Base-by-base conservation (phyloP, 2,113 vertebrate genomes). In the Oncorhynchus mykiss region DNA sequence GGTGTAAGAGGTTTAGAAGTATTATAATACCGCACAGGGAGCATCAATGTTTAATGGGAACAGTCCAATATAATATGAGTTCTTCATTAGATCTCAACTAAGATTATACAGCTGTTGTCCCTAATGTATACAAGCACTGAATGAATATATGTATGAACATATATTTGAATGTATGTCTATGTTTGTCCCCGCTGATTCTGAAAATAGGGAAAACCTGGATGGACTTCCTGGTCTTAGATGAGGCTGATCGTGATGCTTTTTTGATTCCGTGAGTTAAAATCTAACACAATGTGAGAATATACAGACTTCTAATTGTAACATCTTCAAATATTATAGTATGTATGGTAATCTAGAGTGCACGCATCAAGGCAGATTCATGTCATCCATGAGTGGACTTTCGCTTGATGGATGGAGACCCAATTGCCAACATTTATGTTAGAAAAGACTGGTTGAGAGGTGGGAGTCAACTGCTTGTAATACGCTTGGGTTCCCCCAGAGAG, bases 371-470 rank as follows among this genome's bases (percentile, higher is more conserved):
- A 64, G 57, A 80, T 75, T 25, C 54, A 66, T 71, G 48, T 67
- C 7, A 2, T 72, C 34, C 59, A 70, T 78, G 22, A 66, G 51
- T 54, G 51, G 51, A 54, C 16, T 4, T 54, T 54, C 0, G 51
- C 16, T n/a, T n/a, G 6, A 62, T 22, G 67, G 39, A 60, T 72
- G 27, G 39, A 80, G 68, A 25, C 49, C 29, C 57, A 49, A 49
- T 70, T 65, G 77, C 71, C 45, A 78, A 65, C 34, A 25, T 64
- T 16, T 13, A 39, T 75, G 65, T 75, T 27, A 66, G 66, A 66
- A 75, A 80, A 67, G 72, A 75, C 72, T 24, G 31, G 25, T 27
- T 59, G 9, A n/a, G 7, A 16, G 74, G 29, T 25, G 27, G 18
- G 54, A 45, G 12, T 80, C 57, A 73, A 31, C 49, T 29, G 22